A percentile compares a stretch with the other conserved stretches of the same genome.
These are phyloP conservation scores for Melieria crassipennis DNA, from an alignment of 2,888 invertebrate species.

Conservation along the genomic window DNA sequence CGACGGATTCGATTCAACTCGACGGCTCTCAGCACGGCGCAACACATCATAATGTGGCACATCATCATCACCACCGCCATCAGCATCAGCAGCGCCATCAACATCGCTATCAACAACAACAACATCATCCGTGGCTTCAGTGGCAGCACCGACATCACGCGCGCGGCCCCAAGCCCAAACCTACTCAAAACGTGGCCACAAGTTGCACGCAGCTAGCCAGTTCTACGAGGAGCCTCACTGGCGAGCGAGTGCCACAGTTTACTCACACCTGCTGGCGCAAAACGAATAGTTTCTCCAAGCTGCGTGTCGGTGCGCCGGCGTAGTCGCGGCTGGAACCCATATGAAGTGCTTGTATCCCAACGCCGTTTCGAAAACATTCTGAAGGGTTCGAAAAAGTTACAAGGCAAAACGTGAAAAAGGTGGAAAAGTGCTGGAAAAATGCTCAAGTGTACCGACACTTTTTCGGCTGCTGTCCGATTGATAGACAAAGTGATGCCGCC, in stretches of 20 bases:
- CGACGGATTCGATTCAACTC: conserved; percentile 30
- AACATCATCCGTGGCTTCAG: not conserved
- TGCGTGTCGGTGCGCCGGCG: too few species aligned
- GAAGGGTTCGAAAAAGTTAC: not conserved
- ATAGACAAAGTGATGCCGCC: conserved; percentile 20
- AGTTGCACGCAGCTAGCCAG: not conserved
- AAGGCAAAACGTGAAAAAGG: conserved; percentile 1
- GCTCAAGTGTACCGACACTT: conserved; percentile 1
- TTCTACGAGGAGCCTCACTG: not conserved
- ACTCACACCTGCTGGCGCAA: conserved; percentile 6
- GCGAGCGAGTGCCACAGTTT: conserved; percentile 13
- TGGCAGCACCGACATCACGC: not conserved
- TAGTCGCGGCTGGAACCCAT: too few species aligned
- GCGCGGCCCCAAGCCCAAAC: too few species aligned
- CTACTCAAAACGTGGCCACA: too few species aligned
- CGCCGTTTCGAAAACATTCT: conserved; percentile 1
- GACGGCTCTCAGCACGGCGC: conserved; percentile 21
- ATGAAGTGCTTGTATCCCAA: too few species aligned
- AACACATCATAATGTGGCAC: not conserved
- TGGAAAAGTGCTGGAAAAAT: conserved; percentile 5
- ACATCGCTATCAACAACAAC: too few species aligned
- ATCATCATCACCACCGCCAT: conserved; percentile 28
- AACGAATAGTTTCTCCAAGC: too few species aligned
- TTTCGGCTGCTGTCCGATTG: not conserved
- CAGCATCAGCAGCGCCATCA: conserved; percentile 19